These are phyloP conservation scores for Cosmia pyralina DNA, from an alignment of 2,888 invertebrate genomes.

Conservation along the genomic window DNA sequence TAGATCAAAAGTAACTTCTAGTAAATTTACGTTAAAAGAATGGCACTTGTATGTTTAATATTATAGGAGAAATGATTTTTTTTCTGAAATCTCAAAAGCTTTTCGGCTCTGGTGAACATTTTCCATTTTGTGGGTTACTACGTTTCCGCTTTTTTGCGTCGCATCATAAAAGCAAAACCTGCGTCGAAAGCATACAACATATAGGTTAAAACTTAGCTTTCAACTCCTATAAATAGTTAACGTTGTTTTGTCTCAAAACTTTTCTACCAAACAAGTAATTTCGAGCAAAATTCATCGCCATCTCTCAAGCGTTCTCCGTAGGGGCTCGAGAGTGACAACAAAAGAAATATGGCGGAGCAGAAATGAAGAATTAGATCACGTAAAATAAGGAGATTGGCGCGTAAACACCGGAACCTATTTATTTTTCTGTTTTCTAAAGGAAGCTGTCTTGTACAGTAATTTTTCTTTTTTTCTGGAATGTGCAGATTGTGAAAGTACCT, in stretches of 20 bases:
- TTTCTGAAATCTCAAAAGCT: too few relatives aligned
- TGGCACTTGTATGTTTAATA: too few relatives aligned
- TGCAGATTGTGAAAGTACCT: too few relatives aligned
- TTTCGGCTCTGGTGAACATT: too few relatives aligned
- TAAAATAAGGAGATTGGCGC: conserved; percentile 39
- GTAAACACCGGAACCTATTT: conserved; percentile 44
- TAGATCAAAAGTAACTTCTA: too few relatives aligned
- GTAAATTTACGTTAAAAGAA: too few relatives aligned
- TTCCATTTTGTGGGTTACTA: too few relatives aligned
- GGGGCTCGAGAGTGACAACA: conserved; percentile 22
- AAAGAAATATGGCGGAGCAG: conserved; percentile 32
- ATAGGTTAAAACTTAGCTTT: conserved; percentile 1
- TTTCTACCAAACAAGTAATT: conserved; percentile 3
- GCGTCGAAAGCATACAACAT: neutral
- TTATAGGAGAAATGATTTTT: too few relatives aligned
- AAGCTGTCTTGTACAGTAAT: neutral
- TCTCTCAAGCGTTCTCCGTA: conserved; percentile 1
- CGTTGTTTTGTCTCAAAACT: neutral
- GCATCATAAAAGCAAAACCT: neutral
- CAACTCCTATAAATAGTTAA: neutral
- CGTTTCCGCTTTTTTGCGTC: too few relatives aligned
- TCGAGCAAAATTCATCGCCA: neutral
- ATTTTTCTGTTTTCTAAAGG: conserved; percentile 21
- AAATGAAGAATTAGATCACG: conserved; percentile 45
- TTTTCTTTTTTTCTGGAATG: conserved; percentile 3